Base-by-base conservation (phyloP, 2,888 invertebrate genomes). In the Dione juno region DNA sequence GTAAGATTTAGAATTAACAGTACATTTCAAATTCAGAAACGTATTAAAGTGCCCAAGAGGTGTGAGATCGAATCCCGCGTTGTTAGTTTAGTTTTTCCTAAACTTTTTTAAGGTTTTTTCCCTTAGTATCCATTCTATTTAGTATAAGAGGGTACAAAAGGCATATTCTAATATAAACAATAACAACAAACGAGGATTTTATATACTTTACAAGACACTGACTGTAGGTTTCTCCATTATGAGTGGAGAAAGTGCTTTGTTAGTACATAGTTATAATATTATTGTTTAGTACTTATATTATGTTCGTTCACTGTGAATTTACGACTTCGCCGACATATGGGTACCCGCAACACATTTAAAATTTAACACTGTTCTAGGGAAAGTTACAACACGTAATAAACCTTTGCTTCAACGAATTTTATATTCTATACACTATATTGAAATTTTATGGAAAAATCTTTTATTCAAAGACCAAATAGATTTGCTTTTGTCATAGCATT, bases 261-360 rank as follows among this genome's bases (percentile, higher is more conserved):
- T 66, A 53, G 48, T 58, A 68, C 53, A 63, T 63, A 63, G 53
- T 61, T 68, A 61, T 67, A 53, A 45, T 37, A 45, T 53, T 68
- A 63, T 63, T 63, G 61, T 45, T 45, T 16, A 54, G 45, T 67
- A 28, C 40, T 54, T 40, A 57, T 53, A 61, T 63, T 50, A 57
- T 66, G 45, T 61, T 48, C 35, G 48, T 16, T 70, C 67, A 63
- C 63, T 37, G 67, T 63, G 48, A 63, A 66, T 66, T 70, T 70
- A 70, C 61, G 54, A 61, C 63, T 45, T 52, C 52, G 52, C 43
- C 28, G 28, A 45, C 45, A 61, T 73, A 70, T 50, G 65, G 59
- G 70, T 21, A 50, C 59, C 59, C 67, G 65, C 48, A 73, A 66
- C 37, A 16, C 48, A 37, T 50, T 63, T 50, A 50, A 63, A 64